A percentile compares a stretch with the other conserved stretches of the same genome.
phyloP scores from a whole-genome alignment of 2,888 invertebrate genomes.

The Andrena hattorfiana region DNA sequence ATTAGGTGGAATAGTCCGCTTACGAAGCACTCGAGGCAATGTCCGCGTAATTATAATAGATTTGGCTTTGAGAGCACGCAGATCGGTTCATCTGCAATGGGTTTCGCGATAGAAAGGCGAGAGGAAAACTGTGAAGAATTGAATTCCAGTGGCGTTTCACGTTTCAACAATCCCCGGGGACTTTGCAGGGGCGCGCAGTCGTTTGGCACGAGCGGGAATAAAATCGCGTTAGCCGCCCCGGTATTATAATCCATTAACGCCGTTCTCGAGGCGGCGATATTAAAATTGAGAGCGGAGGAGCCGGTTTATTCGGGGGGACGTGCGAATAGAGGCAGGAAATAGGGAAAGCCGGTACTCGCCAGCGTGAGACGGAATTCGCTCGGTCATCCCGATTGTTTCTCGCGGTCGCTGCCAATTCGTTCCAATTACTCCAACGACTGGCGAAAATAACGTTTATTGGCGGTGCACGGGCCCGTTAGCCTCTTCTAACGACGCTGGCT shows the following conservation, averaged over 20 bases:
- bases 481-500: not conserved
- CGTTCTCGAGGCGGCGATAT: not conserved
- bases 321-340: not conserved
- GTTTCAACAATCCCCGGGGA: not conserved
- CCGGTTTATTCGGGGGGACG: too few relatives aligned
- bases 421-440: constrained; percentile 8
- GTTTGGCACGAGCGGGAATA: not conserved
- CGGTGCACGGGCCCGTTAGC: not conserved
- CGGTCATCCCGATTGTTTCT: not conserved
- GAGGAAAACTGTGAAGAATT: not conserved
- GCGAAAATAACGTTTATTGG: not conserved
- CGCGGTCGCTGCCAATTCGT: not conserved
- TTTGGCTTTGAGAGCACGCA: too few relatives aligned
- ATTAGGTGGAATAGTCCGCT: not conserved
- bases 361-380: not conserved
- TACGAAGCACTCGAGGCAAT: not conserved
- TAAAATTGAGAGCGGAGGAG: too few relatives aligned
- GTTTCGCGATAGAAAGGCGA: not conserved
- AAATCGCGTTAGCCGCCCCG: constrained; percentile 16
- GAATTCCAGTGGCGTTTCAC: not conserved
- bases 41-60: not conserved
- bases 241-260: constrained; percentile 21
- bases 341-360: not conserved
- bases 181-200: not conserved
- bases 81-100: too few relatives aligned